Evolutionary conservation across 2,113 vertebrate species (phyloP), one percentile per base, ranked within the genome.

Genomic region (Balaenoptera acutorostrata): DNA sequence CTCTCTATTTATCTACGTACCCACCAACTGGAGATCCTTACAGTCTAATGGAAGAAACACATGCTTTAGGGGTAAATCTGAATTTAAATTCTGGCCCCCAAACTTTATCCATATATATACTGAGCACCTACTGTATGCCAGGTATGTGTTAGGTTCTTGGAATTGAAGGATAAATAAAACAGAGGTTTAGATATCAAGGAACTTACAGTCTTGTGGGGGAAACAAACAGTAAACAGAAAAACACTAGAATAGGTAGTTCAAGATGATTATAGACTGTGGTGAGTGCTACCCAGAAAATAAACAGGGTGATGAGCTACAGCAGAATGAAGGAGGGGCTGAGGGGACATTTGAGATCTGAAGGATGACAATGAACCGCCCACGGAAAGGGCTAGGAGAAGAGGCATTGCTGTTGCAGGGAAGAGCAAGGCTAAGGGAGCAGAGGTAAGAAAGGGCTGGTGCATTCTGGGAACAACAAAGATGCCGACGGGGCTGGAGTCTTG

Each of bases 321-420:
- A 57, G 55, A 57, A 39, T 33, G 17, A 33, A n/a, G 20, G 8
- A 31, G 7, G 27, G 10, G 29, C 1, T 13, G 6, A 59, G 0
- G 5, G 14, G 15, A 33, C 55, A 36, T 44, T 10, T 4, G 52
- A 71, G 25, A 41, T 6, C 21, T 33, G 49, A 71, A 59, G 31
- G 46, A 68, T 14, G 72, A 20, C 3, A 3, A 25, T 7, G 29
- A 68, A 3, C 23, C 4, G 12, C 4, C 6, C 20, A 6, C 2
- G 9, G 61, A 10, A 33, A 36, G 39, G 2, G 6, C 27, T 20
- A 2, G 23, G 20, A 41, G 33, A 95, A 31, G 46, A 81, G 31
- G 15, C 17, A 0, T 29, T 33, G 5, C 29, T 27, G 14, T 2
- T 33, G 57, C 31, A 36, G 49, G 20, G 14, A 64, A 25, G 0